Percentiles rank a stretch among this genome's conserved stretches.
These are phyloP conservation scores for Lepidotrigona ventralis DNA, from an alignment of 1,140 invertebrate species.

Conservation along the genomic window DNA sequence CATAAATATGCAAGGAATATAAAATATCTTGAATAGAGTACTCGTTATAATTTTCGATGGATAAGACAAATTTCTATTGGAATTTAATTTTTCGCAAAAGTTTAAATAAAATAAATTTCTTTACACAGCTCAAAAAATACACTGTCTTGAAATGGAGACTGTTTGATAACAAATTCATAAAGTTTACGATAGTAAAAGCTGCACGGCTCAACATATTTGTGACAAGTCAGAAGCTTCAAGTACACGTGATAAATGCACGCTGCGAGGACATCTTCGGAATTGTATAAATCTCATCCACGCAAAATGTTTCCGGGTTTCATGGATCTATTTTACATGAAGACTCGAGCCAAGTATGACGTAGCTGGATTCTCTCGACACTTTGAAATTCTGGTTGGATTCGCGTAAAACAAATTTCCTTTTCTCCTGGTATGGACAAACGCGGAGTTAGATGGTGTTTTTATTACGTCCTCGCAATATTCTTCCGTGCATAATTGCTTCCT, in stretches of 20 bases:
- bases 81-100: too few species aligned
- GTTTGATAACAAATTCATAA: background rate
- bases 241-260: constrained; percentile 6
- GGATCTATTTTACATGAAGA: constrained; percentile 34
- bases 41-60: too few species aligned
- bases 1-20: too few species aligned
- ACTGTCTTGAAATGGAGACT: background rate
- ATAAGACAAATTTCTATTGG: too few species aligned
- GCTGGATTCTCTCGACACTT: constrained; percentile 48
- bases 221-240: background rate
- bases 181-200: background rate
- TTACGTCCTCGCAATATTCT: constrained; percentile 2
- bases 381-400: constrained; percentile 23
- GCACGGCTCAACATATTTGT: background rate
- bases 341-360: constrained; percentile 31
- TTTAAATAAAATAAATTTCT: background rate
- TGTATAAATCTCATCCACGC: constrained; percentile 15
- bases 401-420: constrained; percentile 8
- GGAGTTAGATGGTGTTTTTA: background rate
- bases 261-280: background rate
- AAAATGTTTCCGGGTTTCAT: constrained; percentile 20
- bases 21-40: too few species aligned
- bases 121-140: background rate
- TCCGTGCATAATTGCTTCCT: background rate
- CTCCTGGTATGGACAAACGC: background rate